A percentile compares a stretch with the other conserved stretches of the same genome.
phyloP scores from a whole-genome alignment of 2,888 invertebrate genomes.

The Lordiphosa andalusiaca region DNA sequence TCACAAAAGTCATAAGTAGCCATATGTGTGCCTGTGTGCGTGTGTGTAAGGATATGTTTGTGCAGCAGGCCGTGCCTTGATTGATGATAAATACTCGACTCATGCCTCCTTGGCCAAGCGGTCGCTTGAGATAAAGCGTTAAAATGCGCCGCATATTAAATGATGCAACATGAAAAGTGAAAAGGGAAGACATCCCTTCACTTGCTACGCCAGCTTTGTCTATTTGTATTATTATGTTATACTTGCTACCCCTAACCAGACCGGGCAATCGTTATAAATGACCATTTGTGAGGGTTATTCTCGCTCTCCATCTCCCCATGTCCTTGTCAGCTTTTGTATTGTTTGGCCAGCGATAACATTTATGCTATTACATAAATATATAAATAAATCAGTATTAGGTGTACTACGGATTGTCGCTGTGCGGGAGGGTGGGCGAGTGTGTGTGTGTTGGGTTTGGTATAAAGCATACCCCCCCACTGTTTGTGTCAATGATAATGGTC shows the following conservation, averaged over 20 bases:
- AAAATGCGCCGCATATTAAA: constrained; percentile 73
- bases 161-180: constrained; percentile 70
- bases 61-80: constrained; percentile 60
- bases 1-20: constrained; percentile 67
- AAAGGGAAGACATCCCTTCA: constrained; percentile 30
- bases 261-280: constrained; percentile 66
- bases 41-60: constrained; percentile 22
- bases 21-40: constrained; percentile 25
- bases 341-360: constrained; percentile 68
- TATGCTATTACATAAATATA: constrained; percentile 70
- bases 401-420: constrained; percentile 35
- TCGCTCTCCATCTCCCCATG: constrained; percentile 38
- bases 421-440: constrained; percentile 8
- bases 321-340: constrained; percentile 44
- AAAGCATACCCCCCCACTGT: too few species aligned
- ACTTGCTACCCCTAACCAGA: constrained; percentile 11
- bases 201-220: constrained; percentile 25
- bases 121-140: constrained; percentile 71
- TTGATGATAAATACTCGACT: constrained; percentile 71
- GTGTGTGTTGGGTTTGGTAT: constrained; percentile 11
- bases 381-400: constrained; percentile 70
- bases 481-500: too few species aligned
- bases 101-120: constrained; percentile 2
- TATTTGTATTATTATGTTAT: constrained; percentile 64
- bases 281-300: constrained; percentile 54